Base-by-base conservation (phyloP, 2,113 vertebrate species). In the Salvelinus sp. region DNA sequence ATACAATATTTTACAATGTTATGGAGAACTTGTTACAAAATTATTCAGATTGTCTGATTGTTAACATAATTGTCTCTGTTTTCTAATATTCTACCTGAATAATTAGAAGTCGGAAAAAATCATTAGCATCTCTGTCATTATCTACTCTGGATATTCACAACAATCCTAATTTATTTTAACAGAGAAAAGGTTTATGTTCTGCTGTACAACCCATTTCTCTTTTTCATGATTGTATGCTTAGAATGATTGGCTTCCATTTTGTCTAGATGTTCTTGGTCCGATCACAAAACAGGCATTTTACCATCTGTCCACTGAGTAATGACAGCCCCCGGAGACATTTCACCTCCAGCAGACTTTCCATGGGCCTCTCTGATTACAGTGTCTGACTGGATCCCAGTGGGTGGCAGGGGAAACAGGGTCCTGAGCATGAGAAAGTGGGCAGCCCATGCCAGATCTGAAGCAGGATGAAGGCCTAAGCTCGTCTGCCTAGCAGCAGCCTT, bases 271-370 rank as follows among this genome's bases (percentile, higher is more conserved):
- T 25, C 30, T 38, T 38, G 30, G 18, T 33, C 28, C 18, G 65
- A 76, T 64, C 67, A n/a, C 27, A 30, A 33, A 67, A 67, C 16
- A 14, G 58, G 27, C 71, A 67, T 12, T 13, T 2, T 0, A 27
- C 9, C 44, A 12, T 44, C 68, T 76, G 22, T 65, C 30, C 48
- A 28, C 72, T 47, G 27, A 57, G 18, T 64, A 79, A 72, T 69
- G 70, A 57, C 63, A 69, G 58, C 28, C 66, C 70, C 75, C 28
- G 3, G 74, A 81, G 79, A 75, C 72, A 47, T 65, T 71, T 72
- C 16, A 58, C 79, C 77, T 79, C 64, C 69, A 79, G 54, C 68
- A 63, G 28, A 77, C 69, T 68, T 68, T 74, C 47, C 65, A 25
- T 74, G 79, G 64, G 50, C 48, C 33, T 38, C 68, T 69, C 54